These are phyloP conservation scores for Machimus atricapillus DNA, from an alignment of 2,888 invertebrate genomes.

Conservation along the genomic window DNA sequence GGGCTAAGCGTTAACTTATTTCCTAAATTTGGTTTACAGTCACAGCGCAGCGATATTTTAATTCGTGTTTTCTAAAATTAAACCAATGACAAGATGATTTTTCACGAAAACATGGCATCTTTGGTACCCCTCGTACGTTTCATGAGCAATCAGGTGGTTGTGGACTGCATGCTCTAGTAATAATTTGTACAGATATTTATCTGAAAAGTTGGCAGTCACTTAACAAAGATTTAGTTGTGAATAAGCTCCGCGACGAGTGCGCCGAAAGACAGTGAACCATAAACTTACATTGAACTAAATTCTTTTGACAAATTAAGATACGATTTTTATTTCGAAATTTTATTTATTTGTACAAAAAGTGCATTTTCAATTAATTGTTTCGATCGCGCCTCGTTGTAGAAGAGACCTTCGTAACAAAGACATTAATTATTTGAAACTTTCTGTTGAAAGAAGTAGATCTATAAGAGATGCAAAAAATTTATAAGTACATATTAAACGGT, in stretches of 20 bases:
- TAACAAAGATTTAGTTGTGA: background rate
- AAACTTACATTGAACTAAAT: background rate
- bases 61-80: background rate
- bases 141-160: background rate
- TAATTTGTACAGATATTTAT: background rate
- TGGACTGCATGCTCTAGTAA: background rate
- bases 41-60: background rate
- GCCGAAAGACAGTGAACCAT: background rate
- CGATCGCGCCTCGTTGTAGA: background rate
- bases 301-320: background rate
- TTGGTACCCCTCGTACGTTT: background rate
- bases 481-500: background rate
- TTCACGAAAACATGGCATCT: background rate
- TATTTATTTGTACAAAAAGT: background rate
- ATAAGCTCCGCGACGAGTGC: background rate
- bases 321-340: background rate
- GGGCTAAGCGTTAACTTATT: background rate
- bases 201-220: background rate
- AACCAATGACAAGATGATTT: background rate
- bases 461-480: too few species aligned
- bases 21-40: conserved; percentile 25
- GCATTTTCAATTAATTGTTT: too few species aligned
- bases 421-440: too few species aligned
- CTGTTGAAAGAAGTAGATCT: too few species aligned
- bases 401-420: too few species aligned